Base-by-base conservation (phyloP, 2,888 invertebrate genomes). In the Drosophila lutescens region DNA sequence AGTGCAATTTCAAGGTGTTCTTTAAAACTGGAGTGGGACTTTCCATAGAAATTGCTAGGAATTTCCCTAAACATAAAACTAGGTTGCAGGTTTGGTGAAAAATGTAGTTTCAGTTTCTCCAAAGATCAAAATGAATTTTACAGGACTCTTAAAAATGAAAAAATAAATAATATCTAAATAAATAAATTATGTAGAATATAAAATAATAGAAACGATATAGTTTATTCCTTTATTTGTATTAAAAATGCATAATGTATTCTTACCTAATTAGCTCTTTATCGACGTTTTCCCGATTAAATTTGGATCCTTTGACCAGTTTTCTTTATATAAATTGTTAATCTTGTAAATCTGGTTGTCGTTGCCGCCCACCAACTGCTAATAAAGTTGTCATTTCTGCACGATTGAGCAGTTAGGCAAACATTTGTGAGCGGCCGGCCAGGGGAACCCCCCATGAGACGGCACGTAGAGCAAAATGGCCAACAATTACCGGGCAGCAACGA, bases 331-430 rank as follows among this genome's bases (percentile, higher is more conserved):
- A 54, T 59, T 59, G 41, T 7, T 12, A 36, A 50, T 30, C 63
- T 17, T 34, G 41, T 26, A 26, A 36, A 20, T 34, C 34, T 34
- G 47, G 10, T 23, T 61, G 41, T 43, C 26, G 58, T 30, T 41
- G 62, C 65, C 65, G 79, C 78, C 73, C 77, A 76, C 66, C 49
- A 63, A 15, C 63, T 46, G 61, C 54, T 88, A 86, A 88, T 84
- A 78, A 76, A 83, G 84, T 88, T 84, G 88, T 84, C 80, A 88
- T 73, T 84, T 71, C 67, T 67, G 80, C 88, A 77, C 86, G 83
- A 83, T 86, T 82, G 67, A 85, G 88, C 76, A 72, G 84, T 86
- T 83, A 86, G 67, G 67, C 80, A 76, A 74, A 72, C 61, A 83
- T 76, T 76, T 86, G 51, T 53, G 23, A 63, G 32, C 23, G 30